Conservation (phyloP, 2,797 vertebrate species). For the Mormyrops boulengeri region DNA sequence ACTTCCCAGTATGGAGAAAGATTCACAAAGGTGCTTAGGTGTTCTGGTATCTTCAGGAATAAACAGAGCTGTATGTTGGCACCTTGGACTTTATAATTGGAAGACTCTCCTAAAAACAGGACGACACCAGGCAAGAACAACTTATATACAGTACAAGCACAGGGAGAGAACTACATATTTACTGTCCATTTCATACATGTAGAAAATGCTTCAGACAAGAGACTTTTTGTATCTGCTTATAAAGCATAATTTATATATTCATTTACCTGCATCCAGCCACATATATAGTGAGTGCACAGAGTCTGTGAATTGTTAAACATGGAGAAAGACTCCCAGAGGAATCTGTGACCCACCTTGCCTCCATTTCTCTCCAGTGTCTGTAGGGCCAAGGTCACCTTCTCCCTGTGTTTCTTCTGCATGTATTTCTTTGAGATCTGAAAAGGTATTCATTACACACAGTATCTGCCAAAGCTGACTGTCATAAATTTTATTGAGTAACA, state of each 20-base stretch:
- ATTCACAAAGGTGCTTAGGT: background rate
- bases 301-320: background rate
- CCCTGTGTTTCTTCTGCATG: constrained; percentile 64
- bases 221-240: background rate
- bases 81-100: constrained; percentile 69
- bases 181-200: background rate
- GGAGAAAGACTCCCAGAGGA: background rate
- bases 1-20: too few relatives aligned
- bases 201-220: background rate
- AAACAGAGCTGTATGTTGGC: constrained; percentile 63
- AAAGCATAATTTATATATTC: background rate
- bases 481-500: background rate
- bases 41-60: constrained; percentile 42
- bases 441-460: background rate
- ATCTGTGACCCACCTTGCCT: constrained; percentile 50
- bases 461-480: background rate
- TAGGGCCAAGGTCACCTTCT: constrained; percentile 55
- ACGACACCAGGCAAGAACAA: constrained; percentile 4
- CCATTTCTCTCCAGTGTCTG: constrained; percentile 64
- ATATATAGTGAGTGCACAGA: background rate
- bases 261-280: background rate
- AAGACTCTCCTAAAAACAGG: constrained; percentile 47
- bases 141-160: background rate
- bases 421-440: constrained; percentile 64
- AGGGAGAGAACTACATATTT: background rate